Base-by-base conservation (phyloP, 1,140 invertebrate species). In the Bombus cullumanus region DNA sequence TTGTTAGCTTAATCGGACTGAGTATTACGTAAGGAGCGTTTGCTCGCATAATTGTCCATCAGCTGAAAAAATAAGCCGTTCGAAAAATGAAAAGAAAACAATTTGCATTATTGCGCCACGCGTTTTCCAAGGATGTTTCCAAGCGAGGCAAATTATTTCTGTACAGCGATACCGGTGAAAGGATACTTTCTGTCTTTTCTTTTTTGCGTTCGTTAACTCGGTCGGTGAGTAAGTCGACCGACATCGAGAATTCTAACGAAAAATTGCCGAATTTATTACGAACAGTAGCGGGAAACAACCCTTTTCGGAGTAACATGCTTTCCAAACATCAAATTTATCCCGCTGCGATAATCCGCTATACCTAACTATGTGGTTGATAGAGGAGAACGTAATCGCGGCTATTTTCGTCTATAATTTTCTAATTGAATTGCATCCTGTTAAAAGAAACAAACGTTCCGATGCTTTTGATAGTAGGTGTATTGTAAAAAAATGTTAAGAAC, bases 41-140 rank as follows among this genome's bases (percentile, higher is more conserved):
- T 41, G 39, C 25, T 28, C 71, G 71, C 28, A 12, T 5, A 41
- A 22, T 22, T 3, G n/a, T 62, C 3, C 18, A n/a, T 64, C 43
- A 10, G 37, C 15, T 3, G 18, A 39, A 66, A 53, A 72, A 81
- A 81, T 72, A 59, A 59, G 9, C 47, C 6, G 47, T 59, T 41
- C 25, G 39, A 53, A 8, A 57, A 71, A 57, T 39, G 53, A 18
- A 34, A n/a, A 15, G 10, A 37, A 74, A 82, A 82, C 64, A 69
- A 41, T 77, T 83, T 69, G 34, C 41, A 69, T 39, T 72, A 47
- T 74, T 13, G 57, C 31, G 81, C 31, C 41, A 41, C 57, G n/a
- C 71, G 22, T 81, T 73, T 59, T 28, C 22, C 34, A 6, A 25
- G 18, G 39, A 28, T 28, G 18, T 41, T 81, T 43, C 37, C 6